Percentiles rank a stretch among this genome's conserved stretches.
These are phyloP conservation scores for Genyomyrus donnyi DNA, from an alignment of 2,113 vertebrate species.

Conservation along the genomic window DNA sequence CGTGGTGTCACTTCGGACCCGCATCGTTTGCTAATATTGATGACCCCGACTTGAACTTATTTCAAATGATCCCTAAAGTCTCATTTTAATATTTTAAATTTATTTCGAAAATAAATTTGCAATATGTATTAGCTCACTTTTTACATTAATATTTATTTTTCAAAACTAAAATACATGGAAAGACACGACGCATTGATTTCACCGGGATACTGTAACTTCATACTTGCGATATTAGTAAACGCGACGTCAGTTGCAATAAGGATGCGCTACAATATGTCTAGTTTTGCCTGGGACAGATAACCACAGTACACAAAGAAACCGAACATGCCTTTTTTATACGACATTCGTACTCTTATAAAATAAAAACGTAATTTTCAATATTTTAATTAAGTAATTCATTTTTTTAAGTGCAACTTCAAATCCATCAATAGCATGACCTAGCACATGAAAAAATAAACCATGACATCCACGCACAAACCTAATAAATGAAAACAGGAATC, in stretches of 20 bases:
- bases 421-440: neutral
- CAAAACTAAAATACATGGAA: neutral
- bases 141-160: neutral
- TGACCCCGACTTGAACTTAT: neutral
- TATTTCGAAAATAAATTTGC: neutral
- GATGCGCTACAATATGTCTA: neutral
- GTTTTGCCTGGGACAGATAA: neutral
- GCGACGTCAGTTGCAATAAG: neutral
- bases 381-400: neutral
- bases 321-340: neutral
- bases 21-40: neutral
- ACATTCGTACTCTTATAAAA: neutral
- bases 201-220: neutral
- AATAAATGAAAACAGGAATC: neutral
- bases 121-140: neutral
- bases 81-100: neutral
- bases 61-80: neutral
- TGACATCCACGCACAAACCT: neutral
- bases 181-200: neutral
- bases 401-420: neutral
- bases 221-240: neutral
- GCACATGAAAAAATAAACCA: neutral
- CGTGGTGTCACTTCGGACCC: slow-evolving; percentile 37
- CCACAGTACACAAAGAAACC: neutral
- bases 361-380: neutral